phyloP scores from a whole-genome alignment of 2,113 vertebrate genomes.

The Neolamprologus sp. region DNA sequence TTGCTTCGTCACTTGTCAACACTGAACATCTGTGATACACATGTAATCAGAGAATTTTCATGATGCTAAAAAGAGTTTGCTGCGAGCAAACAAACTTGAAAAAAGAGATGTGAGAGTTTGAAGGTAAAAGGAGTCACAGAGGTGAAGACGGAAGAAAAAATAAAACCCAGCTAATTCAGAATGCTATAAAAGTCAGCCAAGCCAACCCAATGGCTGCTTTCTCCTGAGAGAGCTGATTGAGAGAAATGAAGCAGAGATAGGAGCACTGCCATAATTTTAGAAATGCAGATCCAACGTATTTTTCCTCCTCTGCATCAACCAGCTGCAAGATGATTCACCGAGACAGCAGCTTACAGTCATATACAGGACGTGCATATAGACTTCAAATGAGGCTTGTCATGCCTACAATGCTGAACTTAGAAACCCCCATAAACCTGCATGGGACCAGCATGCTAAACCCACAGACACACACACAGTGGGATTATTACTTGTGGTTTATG shows the following conservation, averaged over 20 bases:
- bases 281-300: slow-evolving; percentile 17
- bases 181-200: slow-evolving; percentile 23
- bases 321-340: not conserved
- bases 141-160: not conserved
- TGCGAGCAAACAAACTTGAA: not conserved
- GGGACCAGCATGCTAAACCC: not conserved
- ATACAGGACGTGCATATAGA: not conserved
- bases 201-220: slow-evolving; percentile 4
- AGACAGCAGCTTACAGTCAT: not conserved
- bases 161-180: not conserved
- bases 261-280: not conserved
- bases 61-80: not conserved
- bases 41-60: not conserved
- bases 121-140: not conserved
- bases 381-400: slow-evolving; percentile 27
- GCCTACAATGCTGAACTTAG: slow-evolving; percentile 2
- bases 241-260: slow-evolving; percentile 29
- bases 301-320: not conserved
- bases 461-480: not conserved
- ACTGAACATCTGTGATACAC: not conserved
- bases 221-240: slow-evolving; percentile 20
- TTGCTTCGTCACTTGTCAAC: not conserved
- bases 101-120: not conserved
- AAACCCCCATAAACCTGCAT: not conserved
- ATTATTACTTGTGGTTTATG: slow-evolving; percentile 23